Evolutionary conservation across 2,113 vertebrate genomes (phyloP), one percentile per base, ranked within the genome.

Genomic region (Thamnaconus septentrionalis): DNA sequence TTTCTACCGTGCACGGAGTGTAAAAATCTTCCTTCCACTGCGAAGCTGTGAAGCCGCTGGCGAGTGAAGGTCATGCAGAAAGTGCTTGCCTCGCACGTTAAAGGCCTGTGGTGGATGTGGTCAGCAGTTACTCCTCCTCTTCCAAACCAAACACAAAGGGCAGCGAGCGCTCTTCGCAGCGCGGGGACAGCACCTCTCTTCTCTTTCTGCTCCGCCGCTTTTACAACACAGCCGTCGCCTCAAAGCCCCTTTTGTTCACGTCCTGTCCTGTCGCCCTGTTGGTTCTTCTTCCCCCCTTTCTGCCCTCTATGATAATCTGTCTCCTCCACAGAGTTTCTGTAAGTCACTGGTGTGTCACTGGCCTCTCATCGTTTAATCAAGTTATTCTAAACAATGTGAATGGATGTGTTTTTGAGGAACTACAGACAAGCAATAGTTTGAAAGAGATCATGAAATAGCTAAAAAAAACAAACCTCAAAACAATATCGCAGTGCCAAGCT

Each of bases 1-100:
- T 52, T 45, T 51, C 49, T n/a, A 12, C 48, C n/a, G 48, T 50
- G 48, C 10, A 31, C 18, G 2, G 18, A 31, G 18, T 31, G 18
- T 31, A 31, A 31, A 31, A 31, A 45, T n/a, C 59, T 9, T 47
- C 6, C 45, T 68, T 68, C 45, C 75, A 77, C 75, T 84, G 59
- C 49, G 75, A 67, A 76, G 60, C 67, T 65, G 76, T 71, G 60
- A 78, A 79, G 63, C 61, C 10, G 5, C 75, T 80, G 61, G 73
- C 68, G 86, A 70, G 74, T 88, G 88, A 91, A 91, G 89, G 90
- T 91, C 90, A 91, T 77, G 73, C 73, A 80, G 67, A 88, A 89
- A 89, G 76, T 79, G 83, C 79, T 73, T 65, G 76, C 48, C 6
- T 73, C 42, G 56, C 66, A 71, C 75, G 82, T 77, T 85, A 86